A percentile compares a stretch with the other conserved stretches of the same genome.
phyloP scores from a whole-genome alignment of 2,888 invertebrate species.

The Antheraea assamensis region DNA sequence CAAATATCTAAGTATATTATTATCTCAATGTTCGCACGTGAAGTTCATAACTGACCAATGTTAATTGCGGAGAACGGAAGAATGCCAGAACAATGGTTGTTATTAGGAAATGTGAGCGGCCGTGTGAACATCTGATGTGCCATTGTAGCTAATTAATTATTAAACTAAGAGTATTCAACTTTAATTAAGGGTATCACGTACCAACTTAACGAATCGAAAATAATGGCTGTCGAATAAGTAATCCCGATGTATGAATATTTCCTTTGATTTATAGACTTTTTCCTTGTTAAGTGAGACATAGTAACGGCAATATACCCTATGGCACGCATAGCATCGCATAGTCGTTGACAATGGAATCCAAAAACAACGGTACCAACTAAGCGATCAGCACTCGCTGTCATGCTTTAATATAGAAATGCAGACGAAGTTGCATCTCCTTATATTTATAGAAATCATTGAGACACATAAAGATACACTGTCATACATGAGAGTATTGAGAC shows the following conservation, averaged over 20 bases:
- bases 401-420: no score
- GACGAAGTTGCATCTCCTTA: no score
- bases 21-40: background rate
- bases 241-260: no score
- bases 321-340: no score
- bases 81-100: slow-evolving; percentile 16
- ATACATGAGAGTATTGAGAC: background rate
- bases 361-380: no score
- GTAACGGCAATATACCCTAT: no score
- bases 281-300: no score
- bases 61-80: slow-evolving; percentile 20
- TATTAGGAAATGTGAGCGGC: slow-evolving; percentile 19
- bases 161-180: background rate
- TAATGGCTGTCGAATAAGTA: background rate
- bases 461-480: no score
- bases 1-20: background rate
- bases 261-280: no score
- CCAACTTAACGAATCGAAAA: background rate
- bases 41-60: slow-evolving; percentile 17
- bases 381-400: no score
- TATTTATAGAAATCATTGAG: no score
- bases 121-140: slow-evolving; percentile 13
- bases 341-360: no score
- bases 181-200: background rate
- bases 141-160: background rate